Evolutionary conservation across 2,888 invertebrate species (phyloP), one percentile per base, ranked within the genome.

Genomic region (Parnassius apollo): DNA sequence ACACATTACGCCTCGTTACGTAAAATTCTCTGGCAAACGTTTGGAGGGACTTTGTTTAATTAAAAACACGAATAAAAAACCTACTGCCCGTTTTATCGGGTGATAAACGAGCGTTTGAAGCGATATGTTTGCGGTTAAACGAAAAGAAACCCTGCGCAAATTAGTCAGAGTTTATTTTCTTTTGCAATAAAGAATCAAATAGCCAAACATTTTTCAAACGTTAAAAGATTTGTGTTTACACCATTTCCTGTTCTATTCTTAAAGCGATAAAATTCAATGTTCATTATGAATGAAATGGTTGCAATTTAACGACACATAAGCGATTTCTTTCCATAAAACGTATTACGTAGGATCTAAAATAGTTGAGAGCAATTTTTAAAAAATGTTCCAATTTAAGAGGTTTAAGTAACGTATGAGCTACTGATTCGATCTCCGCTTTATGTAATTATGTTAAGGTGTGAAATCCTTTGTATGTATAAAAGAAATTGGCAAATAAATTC

Each of bases 11-110:
- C 74, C 81, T 83, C 82, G 86, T 82, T 83, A 84, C 83, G 70
- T 75, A 78, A 84, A 85, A 85, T 77, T 80, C 81, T 78, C 77
- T 74, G 71, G 70, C 69, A 73, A 77, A 75, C 77, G 74, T 78
- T 81, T 80, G 76, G 75, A 71, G 72, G 68, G 71, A 69, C 75
- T 77, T 84, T 87, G 88, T 88, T 89, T 91, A 91, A 91, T 91
- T 90, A 91, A 91, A 90, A 90, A 88, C 82, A 81, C 81, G 85
- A 85, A 89, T 89, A 90, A 90, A 90, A 86, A 84, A 82, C 80
- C 67, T 80, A 81, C 81, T 76, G 76, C 76, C 82, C 80, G 76
- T 86, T 89, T 90, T 89, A 88, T 89, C 83, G 80, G 78, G 84
- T 85, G 90, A 91, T 91, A 84, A 83, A 91, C 87, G 76, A 74